These are phyloP conservation scores for Fulmarus glacialis DNA, from an alignment of 2,113 vertebrate genomes.

Conservation along the genomic window DNA sequence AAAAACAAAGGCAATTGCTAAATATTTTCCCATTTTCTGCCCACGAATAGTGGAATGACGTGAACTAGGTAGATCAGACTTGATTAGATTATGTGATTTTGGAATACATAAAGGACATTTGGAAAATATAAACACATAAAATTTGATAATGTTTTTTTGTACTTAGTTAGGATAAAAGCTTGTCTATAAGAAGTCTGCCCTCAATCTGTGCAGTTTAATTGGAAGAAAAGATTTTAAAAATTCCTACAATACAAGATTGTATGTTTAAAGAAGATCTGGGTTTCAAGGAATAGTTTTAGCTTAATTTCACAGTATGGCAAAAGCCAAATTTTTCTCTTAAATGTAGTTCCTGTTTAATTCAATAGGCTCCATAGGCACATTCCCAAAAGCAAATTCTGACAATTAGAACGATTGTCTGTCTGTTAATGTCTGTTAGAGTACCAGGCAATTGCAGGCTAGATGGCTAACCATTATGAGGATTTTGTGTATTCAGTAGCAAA, in stretches of 20 bases:
- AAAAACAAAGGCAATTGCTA: conserved; percentile 9
- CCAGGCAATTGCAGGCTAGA: not conserved
- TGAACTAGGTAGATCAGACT: not conserved
- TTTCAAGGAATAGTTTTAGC: not conserved
- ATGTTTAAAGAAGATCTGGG: not conserved
- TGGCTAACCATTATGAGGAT: not conserved
- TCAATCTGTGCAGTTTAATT: not conserved
- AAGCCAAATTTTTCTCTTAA: not conserved
- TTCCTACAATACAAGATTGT: not conserved
- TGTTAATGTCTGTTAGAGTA: not conserved
- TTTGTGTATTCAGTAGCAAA: not conserved
- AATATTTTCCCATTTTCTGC: not conserved
- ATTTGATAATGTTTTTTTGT: not conserved
- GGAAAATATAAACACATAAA: not conserved
- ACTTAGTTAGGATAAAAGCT: not conserved
- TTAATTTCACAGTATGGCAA: not conserved
- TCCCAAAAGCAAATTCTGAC: not conserved
- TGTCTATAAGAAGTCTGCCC: not conserved
- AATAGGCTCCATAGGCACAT: not conserved
- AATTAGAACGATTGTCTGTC: not conserved
- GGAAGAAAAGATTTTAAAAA: not conserved
- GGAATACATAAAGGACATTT: not conserved
- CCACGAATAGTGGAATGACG: not conserved
- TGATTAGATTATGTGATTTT: not conserved
- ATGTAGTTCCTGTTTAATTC: not conserved